Evolutionary conservation across 2,113 vertebrate genomes (phyloP).

Genomic region (Argyrosomus japonicus): DNA sequence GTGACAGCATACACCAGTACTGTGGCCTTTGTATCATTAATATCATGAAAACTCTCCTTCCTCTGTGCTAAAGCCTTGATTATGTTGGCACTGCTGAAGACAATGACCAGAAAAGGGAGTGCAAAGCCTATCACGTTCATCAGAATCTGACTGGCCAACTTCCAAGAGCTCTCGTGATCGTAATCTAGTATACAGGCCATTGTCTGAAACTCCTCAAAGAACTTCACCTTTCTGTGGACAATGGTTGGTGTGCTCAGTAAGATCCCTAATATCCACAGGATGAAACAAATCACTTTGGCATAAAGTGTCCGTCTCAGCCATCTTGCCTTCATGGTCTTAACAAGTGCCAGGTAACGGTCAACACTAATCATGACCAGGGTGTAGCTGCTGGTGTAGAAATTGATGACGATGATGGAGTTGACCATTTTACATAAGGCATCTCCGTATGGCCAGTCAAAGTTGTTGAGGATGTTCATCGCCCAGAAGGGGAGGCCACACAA

Average conservation of each 20-base stretch:
- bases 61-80: constrained; percentile 80
- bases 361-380: constrained; percentile 92
- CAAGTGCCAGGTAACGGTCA: constrained; percentile 93
- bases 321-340: constrained; percentile 89
- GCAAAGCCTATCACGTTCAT: constrained; percentile 87
- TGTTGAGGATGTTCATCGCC: constrained; percentile 87
- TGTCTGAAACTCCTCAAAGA: constrained; percentile 28
- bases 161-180: constrained; percentile 74
- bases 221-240: constrained; percentile 80
- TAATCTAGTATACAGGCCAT: constrained; percentile 83
- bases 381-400: constrained; percentile 91
- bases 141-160: constrained; percentile 80
- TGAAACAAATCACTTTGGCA: constrained; percentile 86
- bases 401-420: constrained; percentile 84
- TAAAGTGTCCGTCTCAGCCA: constrained; percentile 83
- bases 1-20: constrained; percentile 87
- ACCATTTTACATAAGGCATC: constrained; percentile 87
- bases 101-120: constrained; percentile 85
- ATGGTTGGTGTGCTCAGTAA: constrained; percentile 84
- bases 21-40: constrained; percentile 86
- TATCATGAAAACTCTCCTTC: constrained; percentile 76
- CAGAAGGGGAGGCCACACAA: constrained; percentile 91
- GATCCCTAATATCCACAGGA: constrained; percentile 86
- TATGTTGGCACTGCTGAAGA: constrained; percentile 87
- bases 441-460: constrained; percentile 90